Evolutionary conservation across 2,888 invertebrate genomes (phyloP).

Genomic region (Agonopterix arenella): DNA sequence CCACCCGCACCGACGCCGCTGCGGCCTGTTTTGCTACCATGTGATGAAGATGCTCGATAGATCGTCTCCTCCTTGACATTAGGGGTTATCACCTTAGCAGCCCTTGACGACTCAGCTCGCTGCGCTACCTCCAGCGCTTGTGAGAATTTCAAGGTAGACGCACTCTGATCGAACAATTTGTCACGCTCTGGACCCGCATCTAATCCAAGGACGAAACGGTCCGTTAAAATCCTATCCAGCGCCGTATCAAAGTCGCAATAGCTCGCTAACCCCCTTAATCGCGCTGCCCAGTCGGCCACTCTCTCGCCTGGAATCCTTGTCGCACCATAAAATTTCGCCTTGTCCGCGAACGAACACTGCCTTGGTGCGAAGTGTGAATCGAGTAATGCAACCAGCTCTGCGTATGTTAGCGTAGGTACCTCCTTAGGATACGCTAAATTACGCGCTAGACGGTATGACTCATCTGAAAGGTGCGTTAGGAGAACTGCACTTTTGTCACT

Average conservation of each 20-base stretch:
- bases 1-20: background rate
- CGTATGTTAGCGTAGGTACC: slow-evolving; percentile 6
- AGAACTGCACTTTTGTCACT: background rate
- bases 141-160: slow-evolving; percentile 7
- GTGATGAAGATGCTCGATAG: slow-evolving; percentile 2
- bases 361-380: slow-evolving; percentile 11
- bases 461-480: slow-evolving; percentile 8
- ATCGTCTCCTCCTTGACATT: slow-evolving; percentile 12
- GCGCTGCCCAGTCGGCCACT: slow-evolving; percentile 12
- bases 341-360: slow-evolving; percentile 11
- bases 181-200: slow-evolving; percentile 11
- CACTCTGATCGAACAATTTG: slow-evolving; percentile 8
- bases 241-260: slow-evolving; percentile 14
- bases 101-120: slow-evolving; percentile 4
- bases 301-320: slow-evolving; percentile 7
- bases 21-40: background rate
- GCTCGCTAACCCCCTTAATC: slow-evolving; percentile 9
- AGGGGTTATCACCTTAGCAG: background rate
- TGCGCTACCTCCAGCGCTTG: slow-evolving; percentile 11
- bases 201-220: slow-evolving; percentile 16
- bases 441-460: slow-evolving; percentile 8
- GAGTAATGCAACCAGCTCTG: slow-evolving; percentile 9
- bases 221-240: slow-evolving; percentile 10
- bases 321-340: slow-evolving; percentile 10
- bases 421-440: slow-evolving; percentile 12